Base-by-base conservation (phyloP, 37 sponge, comb jelly and placozoan species). In the Spongia lamella region DNA sequence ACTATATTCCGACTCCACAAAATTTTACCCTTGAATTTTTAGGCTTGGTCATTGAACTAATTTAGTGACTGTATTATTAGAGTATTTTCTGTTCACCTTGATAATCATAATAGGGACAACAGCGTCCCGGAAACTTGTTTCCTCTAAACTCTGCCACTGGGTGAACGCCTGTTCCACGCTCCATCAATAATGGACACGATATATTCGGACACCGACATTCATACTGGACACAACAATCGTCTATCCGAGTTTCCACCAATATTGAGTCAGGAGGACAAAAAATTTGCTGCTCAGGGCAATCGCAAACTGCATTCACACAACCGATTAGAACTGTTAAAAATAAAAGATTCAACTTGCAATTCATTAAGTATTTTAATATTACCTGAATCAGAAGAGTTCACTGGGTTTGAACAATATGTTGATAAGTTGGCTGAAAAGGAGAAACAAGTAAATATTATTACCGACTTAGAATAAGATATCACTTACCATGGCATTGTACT, bases 261-360 rank as follows among this genome's bases (percentile, higher is more conserved):
- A 93, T 56, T 30, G 89, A 85, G 61, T 93, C 93, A 20, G 36
- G 24, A 15, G 93, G 93, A 63, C 93, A 93, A 14, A 54, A 16
- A 67, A 74, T 75, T 5, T 75, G 89, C 34, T 61, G 78, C 22
- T 37, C 13, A 49, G 86, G 89, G 52, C 93, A 93, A 25, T 51
- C 39, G 39, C 93, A 92, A 1, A 49, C 26, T 2, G 33, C 53
- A 3, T 30, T 27, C 33, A n/a, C 20, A 24, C 86, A 90, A 47
- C 47, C 37, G 16, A 49, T 26, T 43, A 43, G 47, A 43, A 43
- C n/a, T n/a, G n/a, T 43, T 13, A 43, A 43, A 13, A 43, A 9
- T 43, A 9, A 13, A 43, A 43, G 9, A 43, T 9, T 43, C 7
- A 43, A 43, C n/a, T n/a, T n/a, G n/a, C n/a, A n/a, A n/a, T n/a